phyloP scores from a whole-genome alignment of 2,797 vertebrate species.

The Megalops cyprinoides region DNA sequence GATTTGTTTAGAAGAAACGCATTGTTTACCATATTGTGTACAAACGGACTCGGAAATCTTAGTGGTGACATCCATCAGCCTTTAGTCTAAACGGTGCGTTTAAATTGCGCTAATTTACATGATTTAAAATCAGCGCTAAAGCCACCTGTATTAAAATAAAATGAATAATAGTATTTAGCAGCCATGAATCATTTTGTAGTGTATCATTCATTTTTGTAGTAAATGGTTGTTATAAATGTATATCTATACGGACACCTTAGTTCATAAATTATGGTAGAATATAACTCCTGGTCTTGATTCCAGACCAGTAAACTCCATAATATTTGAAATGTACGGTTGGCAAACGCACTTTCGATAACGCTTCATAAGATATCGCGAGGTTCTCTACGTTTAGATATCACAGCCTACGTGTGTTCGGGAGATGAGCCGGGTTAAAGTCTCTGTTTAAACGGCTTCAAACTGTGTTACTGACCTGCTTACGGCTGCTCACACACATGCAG shows the following conservation, averaged over 20 bases:
- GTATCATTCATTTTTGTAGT: neutral
- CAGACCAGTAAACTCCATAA: neutral
- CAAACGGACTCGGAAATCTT: neutral
- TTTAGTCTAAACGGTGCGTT: neutral
- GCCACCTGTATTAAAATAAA: neutral
- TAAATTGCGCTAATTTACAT: slow-evolving; percentile 1
- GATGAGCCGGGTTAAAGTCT: no score
- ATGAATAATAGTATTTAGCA: neutral
- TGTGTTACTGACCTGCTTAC: neutral
- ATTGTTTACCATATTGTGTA: neutral
- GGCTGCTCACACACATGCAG: neutral
- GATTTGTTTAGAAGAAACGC: neutral
- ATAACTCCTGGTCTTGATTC: neutral
- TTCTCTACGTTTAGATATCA: no score
- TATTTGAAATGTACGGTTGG: no score
- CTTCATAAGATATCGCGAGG: no score
- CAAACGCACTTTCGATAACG: no score
- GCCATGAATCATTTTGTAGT: neutral
- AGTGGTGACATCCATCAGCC: neutral
- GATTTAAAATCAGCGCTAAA: slow-evolving; percentile 2
- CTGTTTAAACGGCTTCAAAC: neutral
- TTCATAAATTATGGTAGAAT: neutral
- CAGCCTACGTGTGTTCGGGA: no score
- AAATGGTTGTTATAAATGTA: neutral
- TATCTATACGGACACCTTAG: neutral